Conservation (phyloP, 2,888 invertebrate species). For the Crepidodera aurea region DNA sequence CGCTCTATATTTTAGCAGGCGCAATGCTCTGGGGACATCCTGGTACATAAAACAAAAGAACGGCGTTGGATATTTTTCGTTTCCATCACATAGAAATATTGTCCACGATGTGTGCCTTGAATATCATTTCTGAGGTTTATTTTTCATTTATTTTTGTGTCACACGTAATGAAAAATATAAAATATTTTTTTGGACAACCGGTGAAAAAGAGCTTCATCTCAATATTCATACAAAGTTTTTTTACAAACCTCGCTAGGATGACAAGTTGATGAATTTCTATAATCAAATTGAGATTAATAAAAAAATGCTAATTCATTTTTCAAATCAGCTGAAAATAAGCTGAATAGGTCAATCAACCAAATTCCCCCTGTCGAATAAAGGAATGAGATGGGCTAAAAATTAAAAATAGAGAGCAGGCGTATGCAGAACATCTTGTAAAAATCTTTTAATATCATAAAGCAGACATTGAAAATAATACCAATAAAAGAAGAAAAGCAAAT, state of each 20-base stretch:
- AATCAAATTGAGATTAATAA: no score
- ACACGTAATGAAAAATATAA: slow-evolving; percentile 9
- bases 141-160: slow-evolving; percentile 15
- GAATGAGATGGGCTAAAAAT: no score
- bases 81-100: slow-evolving; percentile 37
- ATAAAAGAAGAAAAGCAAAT: no score
- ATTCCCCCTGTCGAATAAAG: no score
- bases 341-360: no score
- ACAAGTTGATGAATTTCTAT: no score
- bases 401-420: no score
- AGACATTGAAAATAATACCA: no score
- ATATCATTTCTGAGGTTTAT: slow-evolving; percentile 28
- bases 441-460: no score
- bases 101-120: slow-evolving; percentile 33
- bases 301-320: no score
- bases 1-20: slow-evolving; percentile 39
- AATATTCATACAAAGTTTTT: background rate
- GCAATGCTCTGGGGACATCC: slow-evolving; percentile 34
- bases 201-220: background rate
- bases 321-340: no score
- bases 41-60: slow-evolving; percentile 36
- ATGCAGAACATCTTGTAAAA: no score
- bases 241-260: background rate
- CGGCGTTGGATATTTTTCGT: slow-evolving; percentile 37
- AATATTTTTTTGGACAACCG: background rate